These are phyloP conservation scores for Dryobates pubescens DNA, from an alignment of 2,797 vertebrate genomes.

Conservation along the genomic window DNA sequence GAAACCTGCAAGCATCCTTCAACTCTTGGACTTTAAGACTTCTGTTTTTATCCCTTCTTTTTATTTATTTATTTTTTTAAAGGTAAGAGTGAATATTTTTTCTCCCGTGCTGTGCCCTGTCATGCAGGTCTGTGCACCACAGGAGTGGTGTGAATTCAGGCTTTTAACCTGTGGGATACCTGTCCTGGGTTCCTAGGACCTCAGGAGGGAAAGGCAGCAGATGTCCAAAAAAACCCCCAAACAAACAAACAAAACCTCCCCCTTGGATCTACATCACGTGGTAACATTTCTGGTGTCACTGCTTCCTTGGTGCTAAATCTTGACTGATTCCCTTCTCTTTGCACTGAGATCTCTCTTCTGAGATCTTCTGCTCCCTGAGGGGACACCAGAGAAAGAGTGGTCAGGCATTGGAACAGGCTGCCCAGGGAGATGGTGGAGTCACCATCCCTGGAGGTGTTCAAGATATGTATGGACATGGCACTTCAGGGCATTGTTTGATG, in stretches of 20 bases:
- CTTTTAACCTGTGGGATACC: background rate
- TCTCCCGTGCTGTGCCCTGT: rapidly evolving
- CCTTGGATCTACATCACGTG: rapidly evolving
- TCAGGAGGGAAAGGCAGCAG: background rate
- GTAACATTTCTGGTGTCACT: background rate
- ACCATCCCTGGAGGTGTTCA: too few species aligned
- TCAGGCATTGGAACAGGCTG: too few species aligned
- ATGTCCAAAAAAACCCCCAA: background rate
- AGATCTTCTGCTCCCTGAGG: rapidly evolving
- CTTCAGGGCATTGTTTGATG: too few species aligned
- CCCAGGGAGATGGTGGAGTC: too few species aligned
- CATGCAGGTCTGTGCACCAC: rapidly evolving
- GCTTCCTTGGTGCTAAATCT: background rate
- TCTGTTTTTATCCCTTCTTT: too few species aligned
- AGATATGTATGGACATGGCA: too few species aligned
- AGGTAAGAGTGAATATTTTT: background rate
- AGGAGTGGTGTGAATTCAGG: background rate
- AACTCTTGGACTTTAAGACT: background rate
- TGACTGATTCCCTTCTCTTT: background rate
- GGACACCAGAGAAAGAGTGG: background rate
- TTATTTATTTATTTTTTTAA: background rate
- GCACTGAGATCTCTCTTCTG: background rate
- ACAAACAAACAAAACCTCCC: too few species aligned
- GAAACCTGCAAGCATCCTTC: background rate
- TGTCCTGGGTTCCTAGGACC: rapidly evolving